Base-by-base conservation (phyloP, 2,797 vertebrate species). In the Siniperca undulata region DNA sequence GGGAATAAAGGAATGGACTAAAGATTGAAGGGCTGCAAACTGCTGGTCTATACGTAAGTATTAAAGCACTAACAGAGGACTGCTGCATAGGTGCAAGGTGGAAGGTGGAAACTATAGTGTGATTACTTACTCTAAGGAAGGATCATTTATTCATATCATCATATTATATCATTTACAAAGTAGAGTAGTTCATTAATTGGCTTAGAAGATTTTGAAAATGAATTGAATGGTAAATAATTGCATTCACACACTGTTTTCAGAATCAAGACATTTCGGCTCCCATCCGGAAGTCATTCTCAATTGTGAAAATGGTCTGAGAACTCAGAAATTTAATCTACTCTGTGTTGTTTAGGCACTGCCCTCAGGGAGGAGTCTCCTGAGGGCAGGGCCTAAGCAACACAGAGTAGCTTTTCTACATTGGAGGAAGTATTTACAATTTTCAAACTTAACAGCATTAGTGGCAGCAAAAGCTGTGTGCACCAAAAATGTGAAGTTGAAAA, bases 391-490 rank as follows among this genome's bases (percentile, higher is more conserved):
- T 30, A 30, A 30, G 27, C 27, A 30, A 30, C 27, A 30, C 27
- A 30, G 27, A 30, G 27, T 30, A 30, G 27, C 27, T 30, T 30
- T 30, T 30, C 27, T 30, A 30, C 27, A 81, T 48, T 70, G 48
- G 44, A 71, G 65, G 36, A 62, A 58, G 24, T 74, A 53, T 30
- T 73, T 61, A 62, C 71, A 79, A 62, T 75, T 62, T 80, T 74
- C 59, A 67, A 77, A 67, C 68, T 66, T 74, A 77, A 77, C 70
- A 82, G 65, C 36, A 34, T 85, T 69, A 62, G 66, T 60, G 52
- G 66, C 52, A 84, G 58, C 70, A 64, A 72, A 78, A 80, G 50
- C 56, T 70, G 61, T 90, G 65, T 81, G 70, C 42, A 79, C 24
- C 24, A 68, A 70, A 82, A 88, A 76, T 48, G 56, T 66, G 61